Evolutionary conservation across 2,797 vertebrate species (phyloP).

Genomic region (Smutsia gigantea): DNA sequence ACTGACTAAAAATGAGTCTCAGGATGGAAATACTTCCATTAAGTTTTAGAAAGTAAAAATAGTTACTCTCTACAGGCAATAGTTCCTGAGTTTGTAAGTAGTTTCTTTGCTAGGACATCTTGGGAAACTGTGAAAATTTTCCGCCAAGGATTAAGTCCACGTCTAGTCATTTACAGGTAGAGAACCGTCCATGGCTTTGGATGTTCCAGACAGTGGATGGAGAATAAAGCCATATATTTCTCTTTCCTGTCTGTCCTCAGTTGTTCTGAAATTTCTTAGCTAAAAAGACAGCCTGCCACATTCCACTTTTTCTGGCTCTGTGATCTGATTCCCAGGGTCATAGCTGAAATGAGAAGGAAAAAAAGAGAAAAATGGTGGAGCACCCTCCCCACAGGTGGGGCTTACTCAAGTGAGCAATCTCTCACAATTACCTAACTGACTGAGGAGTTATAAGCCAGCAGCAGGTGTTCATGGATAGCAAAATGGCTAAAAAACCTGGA

Average conservation of each 20-base stretch:
- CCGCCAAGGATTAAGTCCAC: neutral
- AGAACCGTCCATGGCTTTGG: neutral
- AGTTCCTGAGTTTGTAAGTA: slow-evolving; percentile 19
- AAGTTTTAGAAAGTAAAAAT: slow-evolving; percentile 35
- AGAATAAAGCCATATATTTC: neutral
- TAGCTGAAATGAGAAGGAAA: neutral
- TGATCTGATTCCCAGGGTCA: neutral
- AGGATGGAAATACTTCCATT: slow-evolving; percentile 40
- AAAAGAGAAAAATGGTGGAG: neutral
- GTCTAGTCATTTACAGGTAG: neutral
- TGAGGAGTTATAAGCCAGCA: neutral
- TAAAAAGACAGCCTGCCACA: neutral
- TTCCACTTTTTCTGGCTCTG: neutral
- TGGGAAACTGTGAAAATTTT: slow-evolving; percentile 43
- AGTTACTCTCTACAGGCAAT: neutral
- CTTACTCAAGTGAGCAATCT: neutral
- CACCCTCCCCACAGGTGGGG: neutral
- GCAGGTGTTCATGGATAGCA: neutral
- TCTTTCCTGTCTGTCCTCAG: neutral
- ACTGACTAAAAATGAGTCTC: slow-evolving; percentile 31
- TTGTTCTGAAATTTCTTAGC: neutral
- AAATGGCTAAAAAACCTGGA: neutral
- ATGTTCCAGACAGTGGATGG: neutral
- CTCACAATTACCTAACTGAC: neutral
- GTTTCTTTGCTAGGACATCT: slow-evolving; percentile 48